phyloP scores from a whole-genome alignment of 2,797 vertebrate species.

The Molothrus ater region DNA sequence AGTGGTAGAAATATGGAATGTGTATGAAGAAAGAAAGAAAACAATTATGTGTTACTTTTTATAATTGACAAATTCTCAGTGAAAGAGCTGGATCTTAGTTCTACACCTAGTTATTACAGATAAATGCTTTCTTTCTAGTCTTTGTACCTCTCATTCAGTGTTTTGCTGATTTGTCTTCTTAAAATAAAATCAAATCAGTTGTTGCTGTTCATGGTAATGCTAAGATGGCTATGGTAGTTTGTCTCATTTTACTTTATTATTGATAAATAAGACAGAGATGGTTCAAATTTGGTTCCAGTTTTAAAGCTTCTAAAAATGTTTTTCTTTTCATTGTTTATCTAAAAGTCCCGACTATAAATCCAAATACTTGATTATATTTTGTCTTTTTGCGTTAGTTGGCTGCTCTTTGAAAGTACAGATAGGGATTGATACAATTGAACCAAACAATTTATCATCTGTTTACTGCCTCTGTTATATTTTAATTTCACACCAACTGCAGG shows the following conservation, averaged over 20 bases:
- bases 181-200: background rate
- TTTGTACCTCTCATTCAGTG: background rate
- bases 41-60: fast-evolving
- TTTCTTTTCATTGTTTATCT: background rate
- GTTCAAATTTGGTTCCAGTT: background rate
- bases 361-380: background rate
- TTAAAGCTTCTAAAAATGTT: background rate
- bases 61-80: background rate
- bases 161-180: background rate
- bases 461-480: background rate
- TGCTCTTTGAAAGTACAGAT: background rate
- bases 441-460: background rate
- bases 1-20: background rate
- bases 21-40: background rate
- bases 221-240: background rate
- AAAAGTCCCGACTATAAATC: background rate
- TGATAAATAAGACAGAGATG: background rate
- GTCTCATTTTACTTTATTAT: background rate
- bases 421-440: background rate
- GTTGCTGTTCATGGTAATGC: background rate
- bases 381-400: background rate
- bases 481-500: background rate
- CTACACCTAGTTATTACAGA: background rate
- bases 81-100: background rate
- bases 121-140: background rate